A percentile compares a stretch with the other conserved stretches of the same genome.
These are phyloP conservation scores for Paradoxurus hermaphroditus DNA, from an alignment of 2,113 vertebrate genomes.

Conservation along the genomic window DNA sequence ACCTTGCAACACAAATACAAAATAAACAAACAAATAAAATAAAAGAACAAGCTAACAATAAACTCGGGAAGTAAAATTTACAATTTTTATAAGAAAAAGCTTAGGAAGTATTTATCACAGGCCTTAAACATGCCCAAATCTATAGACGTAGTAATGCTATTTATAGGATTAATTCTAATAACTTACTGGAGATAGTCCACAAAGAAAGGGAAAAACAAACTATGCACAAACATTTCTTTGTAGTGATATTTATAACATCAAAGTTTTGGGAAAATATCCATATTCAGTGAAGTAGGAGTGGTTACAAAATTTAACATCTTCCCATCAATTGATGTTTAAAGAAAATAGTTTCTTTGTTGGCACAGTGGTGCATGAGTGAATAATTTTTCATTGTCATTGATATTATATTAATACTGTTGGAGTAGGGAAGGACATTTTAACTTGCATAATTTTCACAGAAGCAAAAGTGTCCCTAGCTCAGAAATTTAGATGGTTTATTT, in stretches of 20 bases:
- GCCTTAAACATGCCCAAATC: background rate
- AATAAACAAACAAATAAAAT: background rate
- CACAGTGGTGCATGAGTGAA: background rate
- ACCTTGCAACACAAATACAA: background rate
- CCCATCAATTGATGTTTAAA: background rate
- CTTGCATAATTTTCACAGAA: slow-evolving; percentile 21
- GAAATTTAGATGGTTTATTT: slow-evolving; percentile 12
- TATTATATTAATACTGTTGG: background rate
- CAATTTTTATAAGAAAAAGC: background rate
- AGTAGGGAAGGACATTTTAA: background rate
- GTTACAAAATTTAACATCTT: background rate
- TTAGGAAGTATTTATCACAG: background rate
- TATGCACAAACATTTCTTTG: background rate
- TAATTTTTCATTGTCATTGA: background rate
- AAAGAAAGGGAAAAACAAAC: background rate
- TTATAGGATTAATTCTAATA: background rate
- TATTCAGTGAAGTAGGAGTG: background rate
- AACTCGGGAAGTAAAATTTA: background rate
- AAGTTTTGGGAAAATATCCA: background rate
- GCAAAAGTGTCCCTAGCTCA: background rate
- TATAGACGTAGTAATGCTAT: background rate
- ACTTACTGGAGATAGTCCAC: background rate
- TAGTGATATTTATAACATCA: background rate
- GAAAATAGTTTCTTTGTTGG: background rate
- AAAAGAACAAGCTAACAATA: background rate